Evolutionary conservation across 2,888 invertebrate species (phyloP), one percentile per base, ranked within the genome.

Genomic region (Oscheius sp.): DNA sequence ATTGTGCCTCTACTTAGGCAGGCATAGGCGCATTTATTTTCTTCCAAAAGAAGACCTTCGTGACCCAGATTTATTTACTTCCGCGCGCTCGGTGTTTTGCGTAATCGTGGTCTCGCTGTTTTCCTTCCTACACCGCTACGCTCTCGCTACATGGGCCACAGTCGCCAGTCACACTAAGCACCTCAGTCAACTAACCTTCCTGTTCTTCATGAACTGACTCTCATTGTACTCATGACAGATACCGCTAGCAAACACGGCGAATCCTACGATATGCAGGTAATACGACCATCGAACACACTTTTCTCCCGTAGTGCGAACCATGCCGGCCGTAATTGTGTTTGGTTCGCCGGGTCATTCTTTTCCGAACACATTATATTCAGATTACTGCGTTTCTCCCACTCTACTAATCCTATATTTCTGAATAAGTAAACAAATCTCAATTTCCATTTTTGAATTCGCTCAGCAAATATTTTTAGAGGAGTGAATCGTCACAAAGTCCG

Each of bases 81-180:
- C 10, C 34, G 17, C 55, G 37, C n/a, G 12, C 48, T 20, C 25
- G 37, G 34, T 55, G 55, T 55, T 55, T 61, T 61, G 61, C 61
- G 61, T 61, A 61, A 61, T 45, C 58, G 58, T 58, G 39, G 20
- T 31, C 50, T 27, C 58, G 58, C 29, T 61, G 61, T 61, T 61
- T 42, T 61, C 42, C 23, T n/a, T n/a, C n/a, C n/a, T n/a, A n/a
- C n/a, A 48, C 25, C 23, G 48, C 48, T 48, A 48, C 48, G 20
- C 15, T n/a, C 55, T 8, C 17, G 55, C 55, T 55, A 55, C 55
- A 55, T 55, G 55, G 17, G n/a, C n/a, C n/a, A n/a, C n/a, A n/a
- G n/a, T 37, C 34, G 34, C 34, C 12, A n/a, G 20, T 25, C 53
- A 4, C 53, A 12, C 55, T 55, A 55, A 55, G 55, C 55, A 23